These are phyloP conservation scores for Harpalus rufipes DNA, from an alignment of 2,888 invertebrate genomes.

Conservation along the genomic window DNA sequence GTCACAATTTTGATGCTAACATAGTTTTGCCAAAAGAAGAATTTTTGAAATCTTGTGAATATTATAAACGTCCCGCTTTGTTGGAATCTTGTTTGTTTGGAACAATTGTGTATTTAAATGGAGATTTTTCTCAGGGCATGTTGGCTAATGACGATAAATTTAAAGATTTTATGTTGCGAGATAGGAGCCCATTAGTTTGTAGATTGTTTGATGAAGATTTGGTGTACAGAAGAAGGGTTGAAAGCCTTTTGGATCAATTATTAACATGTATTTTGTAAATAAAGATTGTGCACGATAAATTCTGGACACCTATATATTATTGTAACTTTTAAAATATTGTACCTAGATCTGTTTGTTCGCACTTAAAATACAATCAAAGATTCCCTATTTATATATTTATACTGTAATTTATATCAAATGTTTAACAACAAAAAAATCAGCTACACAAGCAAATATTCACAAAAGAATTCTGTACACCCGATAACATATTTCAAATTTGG, in stretches of 20 bases:
- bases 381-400: too few species aligned
- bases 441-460: too few species aligned
- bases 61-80: slow-evolving; percentile 79
- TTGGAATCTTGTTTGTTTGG: slow-evolving; percentile 79
- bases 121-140: slow-evolving; percentile 77
- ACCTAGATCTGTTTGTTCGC: too few species aligned
- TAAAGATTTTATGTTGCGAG: slow-evolving; percentile 79
- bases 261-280: slow-evolving; percentile 58
- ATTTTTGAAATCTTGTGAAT: slow-evolving; percentile 77
- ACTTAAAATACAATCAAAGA: too few species aligned
- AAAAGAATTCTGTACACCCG: too few species aligned
- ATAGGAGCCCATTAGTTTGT: slow-evolving; percentile 79
- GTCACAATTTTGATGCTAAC: slow-evolving; percentile 75
- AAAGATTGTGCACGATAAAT: too few species aligned
- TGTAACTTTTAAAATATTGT: too few species aligned
- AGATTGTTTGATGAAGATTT: slow-evolving; percentile 79
- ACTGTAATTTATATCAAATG: too few species aligned
- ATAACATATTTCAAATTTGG: too few species aligned
- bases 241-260: slow-evolving; percentile 78
- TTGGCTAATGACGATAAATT: slow-evolving; percentile 79
- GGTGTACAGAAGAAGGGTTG: slow-evolving; percentile 78
- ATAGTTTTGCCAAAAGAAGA: slow-evolving; percentile 76
- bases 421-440: too few species aligned
- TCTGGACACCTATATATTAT: too few species aligned
- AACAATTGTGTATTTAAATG: slow-evolving; percentile 79